Conservation (phyloP, 2,888 invertebrate genomes). For the Lypha dubia region DNA sequence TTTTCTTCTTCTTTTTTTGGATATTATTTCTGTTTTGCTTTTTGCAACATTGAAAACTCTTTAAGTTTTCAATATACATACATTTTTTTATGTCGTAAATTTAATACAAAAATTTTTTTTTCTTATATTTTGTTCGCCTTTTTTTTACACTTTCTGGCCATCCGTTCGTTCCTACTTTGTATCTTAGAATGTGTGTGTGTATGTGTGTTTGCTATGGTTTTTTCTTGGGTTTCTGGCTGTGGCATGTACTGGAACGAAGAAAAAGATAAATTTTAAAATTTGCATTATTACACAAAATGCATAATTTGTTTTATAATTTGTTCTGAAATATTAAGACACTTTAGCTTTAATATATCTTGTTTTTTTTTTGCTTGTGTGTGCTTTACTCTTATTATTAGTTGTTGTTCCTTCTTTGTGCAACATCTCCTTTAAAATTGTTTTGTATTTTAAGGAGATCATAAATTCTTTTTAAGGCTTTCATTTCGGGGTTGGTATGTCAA, state of each 20-base stretch:
- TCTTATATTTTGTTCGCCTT: neutral
- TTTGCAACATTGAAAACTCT: constrained; percentile 47
- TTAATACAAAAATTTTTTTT: constrained; percentile 23
- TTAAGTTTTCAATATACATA: constrained; percentile 62
- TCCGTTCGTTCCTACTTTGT: neutral
- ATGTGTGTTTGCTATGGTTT: neutral
- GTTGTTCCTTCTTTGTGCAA: neutral
- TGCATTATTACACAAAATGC: constrained; percentile 72
- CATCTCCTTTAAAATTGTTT: constrained; percentile 49
- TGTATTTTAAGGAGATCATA: constrained; percentile 35
- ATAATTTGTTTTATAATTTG: constrained; percentile 73
- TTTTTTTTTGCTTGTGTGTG: constrained; percentile 8
- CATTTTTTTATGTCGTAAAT: constrained; percentile 70
- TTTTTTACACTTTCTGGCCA: constrained; percentile 9
- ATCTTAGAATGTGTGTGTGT: neutral
- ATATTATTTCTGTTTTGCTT: constrained; percentile 16
- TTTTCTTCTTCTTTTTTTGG: neutral
- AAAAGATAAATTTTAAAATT: constrained; percentile 58
- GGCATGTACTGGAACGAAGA: constrained; percentile 25
- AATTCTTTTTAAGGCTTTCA: constrained; percentile 53
- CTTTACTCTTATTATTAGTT: too few relatives aligned
- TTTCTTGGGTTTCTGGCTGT: constrained; percentile 20
- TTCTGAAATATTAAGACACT: constrained; percentile 68
- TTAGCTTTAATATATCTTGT: constrained; percentile 48
- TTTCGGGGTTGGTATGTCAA: constrained; percentile 61